Conservation (phyloP, 2,113 vertebrate genomes). For the Rafetus swinhoei region DNA sequence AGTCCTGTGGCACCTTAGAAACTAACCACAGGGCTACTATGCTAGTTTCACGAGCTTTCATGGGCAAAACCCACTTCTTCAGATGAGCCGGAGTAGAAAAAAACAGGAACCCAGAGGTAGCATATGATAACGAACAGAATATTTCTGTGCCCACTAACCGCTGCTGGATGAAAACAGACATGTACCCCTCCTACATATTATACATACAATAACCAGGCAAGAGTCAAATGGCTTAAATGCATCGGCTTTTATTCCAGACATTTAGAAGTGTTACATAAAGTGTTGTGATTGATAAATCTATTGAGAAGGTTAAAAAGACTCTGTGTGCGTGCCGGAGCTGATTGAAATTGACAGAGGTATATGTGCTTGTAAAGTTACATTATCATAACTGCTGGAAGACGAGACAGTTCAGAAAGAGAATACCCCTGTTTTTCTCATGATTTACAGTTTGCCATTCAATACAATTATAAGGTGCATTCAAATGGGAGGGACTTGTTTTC, state of each 20-base stretch:
- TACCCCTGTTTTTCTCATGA: accelerated
- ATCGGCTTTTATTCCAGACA: conserved; percentile 71
- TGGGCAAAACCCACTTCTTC: no score
- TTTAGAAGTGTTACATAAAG: conserved; percentile 49
- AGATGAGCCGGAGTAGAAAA: no score
- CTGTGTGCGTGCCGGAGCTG: neutral
- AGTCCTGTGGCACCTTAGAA: no score
- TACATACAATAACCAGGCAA: accelerated
- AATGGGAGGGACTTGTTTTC: neutral
- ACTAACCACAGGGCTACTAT: no score
- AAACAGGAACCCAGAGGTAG: neutral
- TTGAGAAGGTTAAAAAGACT: conserved; percentile 68
- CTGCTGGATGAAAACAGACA: neutral
- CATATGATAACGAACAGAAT: neutral
- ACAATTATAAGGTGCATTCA: neutral
- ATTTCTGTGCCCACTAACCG: neutral
- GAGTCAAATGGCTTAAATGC: conserved; percentile 12
- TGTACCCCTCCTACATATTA: neutral
- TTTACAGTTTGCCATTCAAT: neutral
- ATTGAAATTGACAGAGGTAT: neutral
- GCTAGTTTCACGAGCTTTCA: no score
- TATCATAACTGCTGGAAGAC: conserved; percentile 31
- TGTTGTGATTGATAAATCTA: conserved; percentile 11
- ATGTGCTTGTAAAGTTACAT: neutral
- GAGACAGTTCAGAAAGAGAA: neutral